Evolutionary conservation across 2,797 vertebrate genomes (phyloP), one percentile per base, ranked within the genome.

Genomic region (Gephyroberyx darwinii): DNA sequence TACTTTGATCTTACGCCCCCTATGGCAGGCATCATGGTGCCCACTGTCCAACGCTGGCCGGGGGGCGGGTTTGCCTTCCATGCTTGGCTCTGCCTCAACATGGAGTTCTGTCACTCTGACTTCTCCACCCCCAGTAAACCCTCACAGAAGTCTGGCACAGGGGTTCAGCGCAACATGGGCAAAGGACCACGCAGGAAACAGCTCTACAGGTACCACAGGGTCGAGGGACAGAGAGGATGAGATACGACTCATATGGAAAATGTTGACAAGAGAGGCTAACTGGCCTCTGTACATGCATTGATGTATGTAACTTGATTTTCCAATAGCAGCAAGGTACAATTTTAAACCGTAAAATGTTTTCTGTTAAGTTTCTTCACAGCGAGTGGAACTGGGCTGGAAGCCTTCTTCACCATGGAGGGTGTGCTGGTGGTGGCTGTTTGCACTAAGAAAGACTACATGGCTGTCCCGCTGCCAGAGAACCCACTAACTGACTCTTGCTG

Each of bases 11-110:
- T 99, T 69, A 95, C 93, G 0, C 98, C 96, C 0, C 94, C 96
- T 14, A 98, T 99, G 97, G 96, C 98, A 0, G 98, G 98, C 30
- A 96, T 99, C 65, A 98, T 98, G 96, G 96, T 99, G 59, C 98
- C 98, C 0, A 80, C 95, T 0, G 77, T 99, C 68, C 96, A 97
- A 53, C 96, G 96, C 47, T 99, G 98, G 98, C 95, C 96, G 0
- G 97, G 97, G 0, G 86, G 92, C 0, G 93, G 94, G 51, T 98
- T 99, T 6, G 95, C 97, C 68, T 99, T 99, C 87, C 98, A 99
- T 0, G 96, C 97, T 56, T 99, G 98, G 98, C 82, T 99, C 75
- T 97, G 96, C 84, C 94, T 99, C 64, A 95, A 95, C 17, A 90
- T 94, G 58, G 91, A 92, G 56, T 90, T 88, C 4, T 71, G 65